Conservation (phyloP, 2,797 vertebrate genomes). For the Adelosebastes latens region DNA sequence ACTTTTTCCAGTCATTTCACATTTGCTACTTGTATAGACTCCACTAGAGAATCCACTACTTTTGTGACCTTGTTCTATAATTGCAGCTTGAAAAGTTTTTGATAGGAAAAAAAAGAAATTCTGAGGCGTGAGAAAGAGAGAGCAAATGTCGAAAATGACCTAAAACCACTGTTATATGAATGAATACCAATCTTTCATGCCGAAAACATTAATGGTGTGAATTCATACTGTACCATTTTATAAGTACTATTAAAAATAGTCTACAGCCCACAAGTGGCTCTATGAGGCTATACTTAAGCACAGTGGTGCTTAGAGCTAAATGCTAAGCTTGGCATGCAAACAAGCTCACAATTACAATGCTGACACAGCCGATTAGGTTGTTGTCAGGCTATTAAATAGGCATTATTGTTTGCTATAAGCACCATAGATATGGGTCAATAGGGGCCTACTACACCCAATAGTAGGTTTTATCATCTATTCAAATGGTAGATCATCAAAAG, state of each 20-base stretch:
- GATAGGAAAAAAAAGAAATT: neutral
- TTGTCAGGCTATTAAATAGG: too few relatives aligned
- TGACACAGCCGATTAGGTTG: too few relatives aligned
- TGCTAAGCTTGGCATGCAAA: neutral
- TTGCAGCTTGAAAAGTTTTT: constrained; percentile 21
- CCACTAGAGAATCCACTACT: neutral
- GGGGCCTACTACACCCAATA: too few relatives aligned
- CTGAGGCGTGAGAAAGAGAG: neutral
- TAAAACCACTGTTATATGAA: neutral
- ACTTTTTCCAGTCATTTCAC: neutral
- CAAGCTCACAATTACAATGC: neutral
- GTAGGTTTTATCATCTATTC: too few relatives aligned
- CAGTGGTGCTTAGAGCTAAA: neutral
- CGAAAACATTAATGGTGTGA: neutral
- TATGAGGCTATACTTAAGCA: neutral
- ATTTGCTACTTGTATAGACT: neutral
- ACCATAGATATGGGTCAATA: too few relatives aligned
- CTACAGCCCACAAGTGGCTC: neutral
- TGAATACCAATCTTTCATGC: neutral
- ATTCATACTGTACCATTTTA: neutral
- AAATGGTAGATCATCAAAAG: too few relatives aligned
- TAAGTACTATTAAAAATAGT: neutral
- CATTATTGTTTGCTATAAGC: too few relatives aligned
- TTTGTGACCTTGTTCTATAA: constrained; percentile 24
- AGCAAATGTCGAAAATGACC: neutral